Base-by-base conservation (phyloP, 1,140 invertebrate species). In the Musca vetustissima region DNA sequence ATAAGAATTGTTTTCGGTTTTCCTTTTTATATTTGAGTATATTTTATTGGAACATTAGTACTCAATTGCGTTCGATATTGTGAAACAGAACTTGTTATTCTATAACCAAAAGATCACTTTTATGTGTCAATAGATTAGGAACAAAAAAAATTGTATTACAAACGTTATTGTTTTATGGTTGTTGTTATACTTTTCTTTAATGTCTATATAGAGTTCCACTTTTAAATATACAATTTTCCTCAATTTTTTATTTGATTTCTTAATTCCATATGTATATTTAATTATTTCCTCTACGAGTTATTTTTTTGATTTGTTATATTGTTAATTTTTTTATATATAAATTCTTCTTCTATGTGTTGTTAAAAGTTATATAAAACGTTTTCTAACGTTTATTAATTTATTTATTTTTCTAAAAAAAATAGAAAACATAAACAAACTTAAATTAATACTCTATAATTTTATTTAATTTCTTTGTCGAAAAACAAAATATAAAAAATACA, bases 361-460 rank as follows among this genome's bases (percentile, higher is more conserved):
- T 59, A 61, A 32, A 59, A 59, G 19, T n/a, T n/a, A n/a, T 21
- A 22, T 25, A 25, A 49, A 65, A 65, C 49, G 24, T 49, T 49
- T 59, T 24, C 15, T n/a, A n/a, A n/a, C 24, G 9, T 59, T 59
- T 21, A 11, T 57, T 13, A 25, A 11, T 11, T 57, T 57, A 19
- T 9, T 59, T 28, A 22, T n/a, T n/a, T n/a, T n/a, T n/a, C n/a
- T 15, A 22, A 24, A n/a, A 15, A 1, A 65, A 65, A 49, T 24
- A 22, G 47, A 43, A 64, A 36, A 22, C 7, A 64, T 15, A 55
- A 17, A 59, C 22, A 28, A 59, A 17, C 57, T 61, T 43, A 53
- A 28, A 66, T 53, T 66, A 52, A 66, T 66, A 17, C 50, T 59
- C 15, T 66, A 52, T 66, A 36, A 52, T 52, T 66, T 53, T 66